Evolutionary conservation across 2,888 invertebrate species (phyloP).

Genomic region (Drosophila maculinotata): DNA sequence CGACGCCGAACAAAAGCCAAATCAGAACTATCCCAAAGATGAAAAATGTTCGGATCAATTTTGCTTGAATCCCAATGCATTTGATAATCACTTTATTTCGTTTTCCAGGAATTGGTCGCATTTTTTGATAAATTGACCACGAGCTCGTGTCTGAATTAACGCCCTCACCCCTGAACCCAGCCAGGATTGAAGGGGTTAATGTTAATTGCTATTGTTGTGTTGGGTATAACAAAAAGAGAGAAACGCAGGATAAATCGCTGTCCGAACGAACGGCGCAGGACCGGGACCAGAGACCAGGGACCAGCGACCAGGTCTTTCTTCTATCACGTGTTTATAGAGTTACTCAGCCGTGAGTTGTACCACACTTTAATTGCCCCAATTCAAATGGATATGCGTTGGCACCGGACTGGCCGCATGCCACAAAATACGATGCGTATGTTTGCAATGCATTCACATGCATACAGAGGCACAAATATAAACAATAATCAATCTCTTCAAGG

Average conservation of each 20-base stretch:
- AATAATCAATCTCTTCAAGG: constrained; percentile 83
- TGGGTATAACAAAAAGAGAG: constrained; percentile 10
- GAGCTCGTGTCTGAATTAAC: constrained; percentile 80
- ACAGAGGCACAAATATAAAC: constrained; percentile 72
- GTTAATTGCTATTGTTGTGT: constrained; percentile 61
- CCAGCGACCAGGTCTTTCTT: constrained; percentile 25
- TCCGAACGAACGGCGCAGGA: not conserved
- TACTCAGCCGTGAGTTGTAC: constrained; percentile 64
- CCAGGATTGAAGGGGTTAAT: constrained; percentile 68
- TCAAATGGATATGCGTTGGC: constrained; percentile 55
- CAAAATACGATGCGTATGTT: constrained; percentile 69
- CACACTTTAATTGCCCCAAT: constrained; percentile 82
- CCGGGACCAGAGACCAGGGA: constrained; percentile 6
- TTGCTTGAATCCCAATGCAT: constrained; percentile 18
- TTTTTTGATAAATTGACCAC: constrained; percentile 78
- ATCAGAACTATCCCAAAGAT: constrained; percentile 14
- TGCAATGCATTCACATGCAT: constrained; percentile 71
- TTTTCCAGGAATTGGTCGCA: constrained; percentile 65
- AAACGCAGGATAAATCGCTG: constrained; percentile 37
- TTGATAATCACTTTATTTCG: constrained; percentile 70
- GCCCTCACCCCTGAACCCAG: constrained; percentile 61
- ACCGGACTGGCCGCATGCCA: constrained; percentile 59
- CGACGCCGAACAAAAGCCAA: constrained; percentile 33
- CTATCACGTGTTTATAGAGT: constrained; percentile 70
- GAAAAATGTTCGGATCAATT: constrained; percentile 11